These are phyloP conservation scores for Amblyornis subalaris DNA, from an alignment of 2,113 vertebrate genomes.

Conservation along the genomic window DNA sequence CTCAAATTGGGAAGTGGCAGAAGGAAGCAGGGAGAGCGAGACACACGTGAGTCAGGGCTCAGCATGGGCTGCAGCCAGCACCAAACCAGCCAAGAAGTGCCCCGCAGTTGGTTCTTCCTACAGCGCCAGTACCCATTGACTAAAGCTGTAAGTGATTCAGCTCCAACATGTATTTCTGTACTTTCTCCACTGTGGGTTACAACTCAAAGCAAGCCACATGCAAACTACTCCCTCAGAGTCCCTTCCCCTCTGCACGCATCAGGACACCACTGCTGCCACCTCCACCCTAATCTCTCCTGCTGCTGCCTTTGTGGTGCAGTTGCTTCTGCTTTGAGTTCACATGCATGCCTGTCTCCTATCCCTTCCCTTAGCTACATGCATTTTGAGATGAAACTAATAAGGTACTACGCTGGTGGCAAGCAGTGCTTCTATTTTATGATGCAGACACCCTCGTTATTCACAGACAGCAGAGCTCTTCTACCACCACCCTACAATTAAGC, in stretches of 20 bases:
- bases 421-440: not conserved
- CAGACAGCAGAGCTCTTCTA: not conserved
- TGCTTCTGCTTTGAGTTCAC: not conserved
- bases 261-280: fast-evolving
- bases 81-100: not conserved
- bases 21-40: not conserved
- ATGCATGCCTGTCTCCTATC: fast-evolving
- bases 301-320: not conserved
- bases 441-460: not conserved
- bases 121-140: not conserved
- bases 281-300: not conserved
- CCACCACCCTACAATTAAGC: not conserved
- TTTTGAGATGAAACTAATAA: not conserved
- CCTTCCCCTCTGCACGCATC: not conserved
- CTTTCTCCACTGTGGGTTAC: not conserved
- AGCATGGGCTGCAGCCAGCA: not conserved
- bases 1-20: not conserved
- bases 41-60: not conserved
- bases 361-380: not conserved
- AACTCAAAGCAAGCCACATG: not conserved
- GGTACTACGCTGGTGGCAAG: not conserved
- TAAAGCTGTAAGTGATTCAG: not conserved
- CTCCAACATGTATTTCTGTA: not conserved
- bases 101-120: not conserved
- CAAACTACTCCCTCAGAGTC: not conserved